Conservation (phyloP, 2,888 invertebrate genomes). For the Margaritifera margaritifera region DNA sequence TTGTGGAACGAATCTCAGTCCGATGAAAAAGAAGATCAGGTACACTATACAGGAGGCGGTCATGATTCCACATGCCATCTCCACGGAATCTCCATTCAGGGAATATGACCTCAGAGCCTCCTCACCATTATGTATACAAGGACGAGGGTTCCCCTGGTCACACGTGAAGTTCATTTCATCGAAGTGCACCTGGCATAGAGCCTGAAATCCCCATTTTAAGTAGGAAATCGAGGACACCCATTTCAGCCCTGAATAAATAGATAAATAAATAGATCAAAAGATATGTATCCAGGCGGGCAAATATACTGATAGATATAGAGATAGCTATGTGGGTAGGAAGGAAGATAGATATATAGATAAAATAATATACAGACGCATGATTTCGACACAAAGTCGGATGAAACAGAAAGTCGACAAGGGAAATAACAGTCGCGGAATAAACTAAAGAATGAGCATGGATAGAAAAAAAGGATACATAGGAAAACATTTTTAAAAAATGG, state of each 20-base stretch:
- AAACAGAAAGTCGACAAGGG: no score
- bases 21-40: slow-evolving; percentile 49
- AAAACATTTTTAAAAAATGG: no score
- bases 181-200: slow-evolving; percentile 54
- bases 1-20: slow-evolving; percentile 55
- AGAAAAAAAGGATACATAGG: no score
- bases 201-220: slow-evolving; percentile 64
- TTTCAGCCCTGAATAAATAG: slow-evolving; percentile 46
- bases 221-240: slow-evolving; percentile 63
- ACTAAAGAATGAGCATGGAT: no score
- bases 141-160: slow-evolving; percentile 16
- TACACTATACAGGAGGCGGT: slow-evolving; percentile 48
- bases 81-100: slow-evolving; percentile 44
- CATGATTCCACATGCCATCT: slow-evolving; percentile 47
- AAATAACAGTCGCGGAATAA: no score
- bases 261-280: background rate
- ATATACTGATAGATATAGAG: no score
- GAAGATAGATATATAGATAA: slow-evolving; percentile 2
- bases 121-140: slow-evolving; percentile 51
- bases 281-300: background rate
- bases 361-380: background rate
- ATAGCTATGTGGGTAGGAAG: background rate
- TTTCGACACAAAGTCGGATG: background rate
- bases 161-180: slow-evolving; percentile 55
- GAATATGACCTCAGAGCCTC: slow-evolving; percentile 55